Percentiles rank a stretch among this genome's conserved stretches.
phyloP scores from a whole-genome alignment of 2,113 vertebrate genomes.

The Phrynosoma platyrhinos region DNA sequence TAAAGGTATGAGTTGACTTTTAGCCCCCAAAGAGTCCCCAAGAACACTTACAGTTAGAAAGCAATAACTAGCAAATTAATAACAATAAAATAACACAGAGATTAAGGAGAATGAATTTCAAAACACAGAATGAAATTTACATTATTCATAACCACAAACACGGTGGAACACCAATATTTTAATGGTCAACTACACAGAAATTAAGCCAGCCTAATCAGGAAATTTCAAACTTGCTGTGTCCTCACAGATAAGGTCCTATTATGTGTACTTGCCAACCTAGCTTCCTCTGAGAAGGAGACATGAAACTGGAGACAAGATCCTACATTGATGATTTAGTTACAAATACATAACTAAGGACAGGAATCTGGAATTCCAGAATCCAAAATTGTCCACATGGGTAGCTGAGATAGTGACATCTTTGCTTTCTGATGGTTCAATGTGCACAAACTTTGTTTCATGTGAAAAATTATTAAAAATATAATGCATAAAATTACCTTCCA shows the following conservation, averaged over 20 bases:
- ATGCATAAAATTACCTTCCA: too few relatives aligned
- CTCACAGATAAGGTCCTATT: not conserved
- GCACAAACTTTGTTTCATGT: too few relatives aligned
- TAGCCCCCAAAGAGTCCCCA: not conserved
- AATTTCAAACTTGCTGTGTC: not conserved
- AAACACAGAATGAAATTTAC: not conserved
- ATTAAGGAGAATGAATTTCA: not conserved
- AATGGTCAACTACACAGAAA: not conserved
- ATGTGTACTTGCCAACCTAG: not conserved
- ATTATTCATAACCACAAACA: not conserved
- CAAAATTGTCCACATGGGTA: too few relatives aligned
- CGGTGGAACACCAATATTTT: not conserved
- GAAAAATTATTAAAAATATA: too few relatives aligned
- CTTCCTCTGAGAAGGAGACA: not conserved
- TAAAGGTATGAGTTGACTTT: not conserved
- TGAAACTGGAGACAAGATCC: too few relatives aligned
- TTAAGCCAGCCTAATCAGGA: not conserved
- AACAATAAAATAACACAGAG: not conserved
- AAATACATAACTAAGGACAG: too few relatives aligned
- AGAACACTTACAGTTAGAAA: not conserved
- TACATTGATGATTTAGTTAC: too few relatives aligned
- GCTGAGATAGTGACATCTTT: too few relatives aligned
- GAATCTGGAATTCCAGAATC: too few relatives aligned
- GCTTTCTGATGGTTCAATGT: too few relatives aligned
- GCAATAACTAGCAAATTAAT: not conserved